Base-by-base conservation (phyloP, 1,140 invertebrate species). In the Temnothorax curvispinosus region DNA sequence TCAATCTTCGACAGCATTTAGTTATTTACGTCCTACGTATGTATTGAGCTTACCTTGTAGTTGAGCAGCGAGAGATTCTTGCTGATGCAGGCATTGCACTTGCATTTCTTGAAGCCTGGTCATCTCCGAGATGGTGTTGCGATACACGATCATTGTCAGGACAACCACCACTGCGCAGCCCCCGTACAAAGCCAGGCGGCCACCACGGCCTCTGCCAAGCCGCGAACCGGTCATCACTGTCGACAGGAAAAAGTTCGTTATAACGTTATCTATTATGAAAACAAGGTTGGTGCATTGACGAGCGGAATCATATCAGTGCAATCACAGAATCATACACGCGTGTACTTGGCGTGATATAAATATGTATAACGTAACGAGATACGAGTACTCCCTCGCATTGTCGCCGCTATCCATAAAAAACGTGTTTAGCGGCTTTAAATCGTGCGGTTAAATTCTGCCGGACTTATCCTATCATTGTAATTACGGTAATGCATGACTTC, bases 31-130 rank as follows among this genome's bases (percentile, higher is more conserved):
- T 44, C 35, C 2, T 27, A 27, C 21, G 32, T 47, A 27, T 7
- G 0, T 11, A 15, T 15, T 8, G 0, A 38, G n/a, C 27, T 41
- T 92, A 96, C 95, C 95, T 94, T 96, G 95, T 32, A 96, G 92
- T 80, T 96, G 95, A 56, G 93, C 94, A 50, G 94, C 94, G 11
- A 96, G 91, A 3, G 95, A 92, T 74, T 95, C 95, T 74, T 96
- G 95, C 81, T 95, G 95, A 86, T 95, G 93, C 62, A 92, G 90
- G 86, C 95, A 96, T 76, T 95, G 93, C 54, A 94, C 92, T 41
- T 95, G 92, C 60, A 94, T 89, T 60, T 94, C 93, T 41, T 91
- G 91, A 41, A 95, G 93, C 74, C 94, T 94, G 67, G 92, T 74
- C 92, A 96, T 95, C 87, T 96, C 95, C 35, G 93, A 89, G 56